These are phyloP conservation scores for Thera obeliscata DNA, from an alignment of 2,888 invertebrate species.

Conservation along the genomic window DNA sequence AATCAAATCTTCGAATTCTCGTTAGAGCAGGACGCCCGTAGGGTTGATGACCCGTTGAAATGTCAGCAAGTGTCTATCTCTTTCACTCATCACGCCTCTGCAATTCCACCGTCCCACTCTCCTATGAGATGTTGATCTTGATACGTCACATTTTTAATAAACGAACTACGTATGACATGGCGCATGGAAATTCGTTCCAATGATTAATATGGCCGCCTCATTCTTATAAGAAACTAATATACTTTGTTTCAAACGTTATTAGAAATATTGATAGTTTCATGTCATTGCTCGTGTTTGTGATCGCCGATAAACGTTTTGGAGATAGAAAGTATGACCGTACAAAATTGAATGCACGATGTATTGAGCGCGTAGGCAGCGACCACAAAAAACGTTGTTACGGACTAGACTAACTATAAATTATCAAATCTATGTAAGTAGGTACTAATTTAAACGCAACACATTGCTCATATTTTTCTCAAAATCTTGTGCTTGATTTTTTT, in stretches of 20 bases:
- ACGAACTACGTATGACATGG: constrained; percentile 83
- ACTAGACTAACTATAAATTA: constrained; percentile 57
- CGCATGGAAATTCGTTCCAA: constrained; percentile 82
- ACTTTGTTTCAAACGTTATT: constrained; percentile 83
- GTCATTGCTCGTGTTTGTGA: constrained; percentile 81
- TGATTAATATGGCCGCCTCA: constrained; percentile 82
- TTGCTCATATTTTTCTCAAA: constrained; percentile 39
- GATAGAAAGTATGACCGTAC: constrained; percentile 78
- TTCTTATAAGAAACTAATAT: constrained; percentile 76
- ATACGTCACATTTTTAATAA: constrained; percentile 85
- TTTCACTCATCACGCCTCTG: constrained; percentile 57
- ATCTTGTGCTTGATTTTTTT: constrained; percentile 39
- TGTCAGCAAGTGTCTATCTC: constrained; percentile 77
- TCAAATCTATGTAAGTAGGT: constrained; percentile 46
- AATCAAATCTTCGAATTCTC: constrained; percentile 83
- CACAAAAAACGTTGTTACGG: constrained; percentile 57
- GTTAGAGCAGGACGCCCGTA: constrained; percentile 82
- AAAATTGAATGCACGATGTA: constrained; percentile 71
- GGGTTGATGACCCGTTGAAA: constrained; percentile 84
- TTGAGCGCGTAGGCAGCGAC: constrained; percentile 63
- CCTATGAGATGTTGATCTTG: constrained; percentile 83
- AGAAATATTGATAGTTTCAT: constrained; percentile 84
- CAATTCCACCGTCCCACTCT: constrained; percentile 65
- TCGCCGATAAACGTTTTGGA: constrained; percentile 76
- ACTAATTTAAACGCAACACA: constrained; percentile 36